Evolutionary conservation across 2,888 invertebrate species (phyloP).

Genomic region (Tolmerus cingulatus): DNA sequence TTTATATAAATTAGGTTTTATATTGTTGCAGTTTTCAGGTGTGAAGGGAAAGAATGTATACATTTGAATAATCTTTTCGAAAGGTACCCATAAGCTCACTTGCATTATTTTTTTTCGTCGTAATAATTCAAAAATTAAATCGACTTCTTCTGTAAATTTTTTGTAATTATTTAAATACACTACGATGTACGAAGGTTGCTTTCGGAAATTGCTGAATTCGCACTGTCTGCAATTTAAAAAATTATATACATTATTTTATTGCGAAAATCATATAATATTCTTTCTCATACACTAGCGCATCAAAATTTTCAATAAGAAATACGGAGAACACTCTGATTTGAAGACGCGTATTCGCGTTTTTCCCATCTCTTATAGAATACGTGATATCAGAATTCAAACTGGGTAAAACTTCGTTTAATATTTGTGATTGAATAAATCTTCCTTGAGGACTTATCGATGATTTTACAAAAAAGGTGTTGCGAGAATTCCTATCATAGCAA

Average conservation of each 20-base stretch:
- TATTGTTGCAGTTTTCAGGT: not conserved
- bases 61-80: not conserved
- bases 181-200: not conserved
- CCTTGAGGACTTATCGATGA: not conserved
- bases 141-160: not conserved
- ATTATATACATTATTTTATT: not conserved
- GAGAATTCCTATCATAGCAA: not conserved
- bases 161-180: not conserved
- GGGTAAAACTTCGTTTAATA: not conserved
- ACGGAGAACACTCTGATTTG: not conserved
- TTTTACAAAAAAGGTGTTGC: not conserved
- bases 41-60: not conserved
- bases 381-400: not conserved
- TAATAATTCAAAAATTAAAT: not conserved
- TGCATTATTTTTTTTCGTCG: not conserved
- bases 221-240: not conserved
- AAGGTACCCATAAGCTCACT: not conserved
- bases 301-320: not conserved
- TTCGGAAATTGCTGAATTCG: not conserved
- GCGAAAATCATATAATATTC: not conserved
- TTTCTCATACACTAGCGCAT: not conserved
- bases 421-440: not conserved
- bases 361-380: not conserved
- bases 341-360: not conserved
- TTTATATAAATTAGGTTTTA: not conserved